Percentiles rank a stretch among this genome's conserved stretches.
Evolutionary conservation across 2,888 invertebrate genomes (phyloP).

Genomic region (Diaphora mendica): DNA sequence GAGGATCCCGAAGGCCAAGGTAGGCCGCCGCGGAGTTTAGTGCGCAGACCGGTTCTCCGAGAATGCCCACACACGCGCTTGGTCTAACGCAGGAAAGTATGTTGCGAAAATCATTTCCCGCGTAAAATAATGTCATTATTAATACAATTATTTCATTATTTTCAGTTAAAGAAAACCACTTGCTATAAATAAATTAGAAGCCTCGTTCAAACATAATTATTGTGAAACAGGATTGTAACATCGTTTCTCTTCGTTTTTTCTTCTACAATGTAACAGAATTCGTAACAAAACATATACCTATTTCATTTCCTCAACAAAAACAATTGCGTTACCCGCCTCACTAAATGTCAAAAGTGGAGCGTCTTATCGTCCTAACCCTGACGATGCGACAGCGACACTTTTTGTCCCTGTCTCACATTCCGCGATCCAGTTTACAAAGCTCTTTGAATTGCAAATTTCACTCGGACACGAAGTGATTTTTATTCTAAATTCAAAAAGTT

Average conservation of each 20-base stretch:
- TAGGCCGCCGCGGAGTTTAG: no score
- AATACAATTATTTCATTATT: no score
- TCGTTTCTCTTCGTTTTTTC: neutral
- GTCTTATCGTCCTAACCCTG: slow-evolving; percentile 42
- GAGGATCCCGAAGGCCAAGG: no score
- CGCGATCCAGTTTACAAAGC: slow-evolving; percentile 46
- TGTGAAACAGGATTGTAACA: neutral
- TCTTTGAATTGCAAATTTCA: slow-evolving; percentile 74
- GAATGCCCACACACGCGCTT: no score
- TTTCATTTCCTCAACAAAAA: slow-evolving; percentile 32
- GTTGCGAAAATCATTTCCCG: no score
- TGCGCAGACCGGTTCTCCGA: no score
- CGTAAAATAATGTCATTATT: no score
- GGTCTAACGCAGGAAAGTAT: no score
- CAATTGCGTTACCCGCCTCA: slow-evolving; percentile 45
- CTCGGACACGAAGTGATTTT: slow-evolving; percentile 51
- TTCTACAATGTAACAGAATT: neutral
- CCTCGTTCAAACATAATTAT: neutral
- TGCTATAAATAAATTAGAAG: neutral
- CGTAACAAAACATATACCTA: slow-evolving; percentile 20
- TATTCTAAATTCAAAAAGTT: slow-evolving; percentile 27
- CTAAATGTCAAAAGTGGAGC: slow-evolving; percentile 45
- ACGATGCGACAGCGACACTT: slow-evolving; percentile 47
- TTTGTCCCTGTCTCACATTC: slow-evolving; percentile 46
- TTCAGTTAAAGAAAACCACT: no score